Conservation (phyloP, 1,140 invertebrate genomes). For the Argopecten irradians region DNA sequence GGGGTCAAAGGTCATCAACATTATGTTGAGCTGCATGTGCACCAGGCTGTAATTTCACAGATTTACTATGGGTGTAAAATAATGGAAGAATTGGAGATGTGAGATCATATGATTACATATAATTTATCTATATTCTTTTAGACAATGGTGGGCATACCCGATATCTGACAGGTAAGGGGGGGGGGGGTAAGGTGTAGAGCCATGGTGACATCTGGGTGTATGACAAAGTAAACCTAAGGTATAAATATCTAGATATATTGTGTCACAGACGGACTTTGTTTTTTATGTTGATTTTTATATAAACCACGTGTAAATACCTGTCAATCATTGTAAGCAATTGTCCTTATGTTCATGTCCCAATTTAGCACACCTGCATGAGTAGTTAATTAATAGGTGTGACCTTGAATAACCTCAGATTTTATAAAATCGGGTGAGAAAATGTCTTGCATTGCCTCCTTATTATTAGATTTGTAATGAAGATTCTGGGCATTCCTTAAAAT, state of each 20-base stretch:
- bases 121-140: constrained; percentile 13
- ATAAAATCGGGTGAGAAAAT: background rate
- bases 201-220: background rate
- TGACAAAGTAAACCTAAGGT: background rate
- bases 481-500: background rate
- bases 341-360: background rate
- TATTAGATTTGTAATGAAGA: background rate
- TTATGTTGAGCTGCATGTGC: background rate
- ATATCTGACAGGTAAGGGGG: too few species aligned
- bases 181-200: background rate
- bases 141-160: too few species aligned
- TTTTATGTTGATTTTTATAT: background rate
- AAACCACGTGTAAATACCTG: background rate
- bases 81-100: background rate
- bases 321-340: background rate
- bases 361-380: background rate
- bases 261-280: background rate
- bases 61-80: background rate
- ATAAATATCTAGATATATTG: background rate
- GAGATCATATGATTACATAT: background rate
- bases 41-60: background rate
- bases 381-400: background rate
- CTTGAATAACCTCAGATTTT: background rate
- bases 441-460: background rate
- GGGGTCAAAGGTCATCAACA: background rate